Conservation (phyloP, 2,888 invertebrate species). For the Hemaris fuciformis region DNA sequence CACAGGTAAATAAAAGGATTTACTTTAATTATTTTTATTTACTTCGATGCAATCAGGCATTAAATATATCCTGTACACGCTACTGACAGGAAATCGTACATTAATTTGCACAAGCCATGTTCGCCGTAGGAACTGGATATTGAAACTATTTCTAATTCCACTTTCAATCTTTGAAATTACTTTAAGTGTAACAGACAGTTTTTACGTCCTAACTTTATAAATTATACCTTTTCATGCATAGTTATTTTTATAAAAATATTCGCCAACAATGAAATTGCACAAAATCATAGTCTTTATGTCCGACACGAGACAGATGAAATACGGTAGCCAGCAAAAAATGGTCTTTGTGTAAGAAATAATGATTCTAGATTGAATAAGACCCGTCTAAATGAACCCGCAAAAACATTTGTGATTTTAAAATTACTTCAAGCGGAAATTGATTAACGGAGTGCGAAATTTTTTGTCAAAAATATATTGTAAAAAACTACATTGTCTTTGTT, state of each 20-base stretch:
- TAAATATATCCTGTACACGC: neutral
- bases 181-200: neutral
- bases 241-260: neutral
- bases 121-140: neutral
- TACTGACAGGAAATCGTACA: neutral
- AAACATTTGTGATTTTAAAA: neutral
- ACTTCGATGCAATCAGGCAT: neutral
- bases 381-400: neutral
- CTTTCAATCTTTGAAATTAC: neutral
- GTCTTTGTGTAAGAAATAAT: neutral
- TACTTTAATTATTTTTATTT: neutral
- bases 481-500: neutral
- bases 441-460: neutral
- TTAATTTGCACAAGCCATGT: neutral
- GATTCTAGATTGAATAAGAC: neutral
- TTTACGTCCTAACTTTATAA: neutral
- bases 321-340: neutral
- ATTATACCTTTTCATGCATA: neutral
- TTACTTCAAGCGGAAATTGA: slow-evolving; percentile 1
- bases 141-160: neutral
- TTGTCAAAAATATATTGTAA: neutral
- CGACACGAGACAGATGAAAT: neutral
- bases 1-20: neutral
- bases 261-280: neutral
- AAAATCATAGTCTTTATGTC: neutral